These are phyloP conservation scores for Drosophila maculinotata DNA, from an alignment of 2,888 invertebrate species.

Conservation along the genomic window DNA sequence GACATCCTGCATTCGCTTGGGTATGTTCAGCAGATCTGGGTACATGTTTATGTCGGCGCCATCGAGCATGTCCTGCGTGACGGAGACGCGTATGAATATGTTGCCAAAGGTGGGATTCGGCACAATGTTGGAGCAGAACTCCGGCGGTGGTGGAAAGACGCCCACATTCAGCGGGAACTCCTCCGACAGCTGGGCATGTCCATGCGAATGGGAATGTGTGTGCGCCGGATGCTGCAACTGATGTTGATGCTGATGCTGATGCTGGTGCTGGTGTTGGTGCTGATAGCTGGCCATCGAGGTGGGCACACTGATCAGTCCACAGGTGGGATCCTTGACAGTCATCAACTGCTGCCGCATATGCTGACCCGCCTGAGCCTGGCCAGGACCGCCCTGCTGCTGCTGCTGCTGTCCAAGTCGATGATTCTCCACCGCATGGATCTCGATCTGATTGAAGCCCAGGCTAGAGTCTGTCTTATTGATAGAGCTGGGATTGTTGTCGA, in stretches of 20 bases:
- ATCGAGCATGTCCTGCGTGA: constrained; percentile 89
- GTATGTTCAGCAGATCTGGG: constrained; percentile 92
- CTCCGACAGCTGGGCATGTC: constrained; percentile 80
- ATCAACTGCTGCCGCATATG: constrained; percentile 78
- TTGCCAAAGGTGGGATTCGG: constrained; percentile 86
- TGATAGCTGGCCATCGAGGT: constrained; percentile 73
- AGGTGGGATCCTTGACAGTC: constrained; percentile 81
- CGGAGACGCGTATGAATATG: constrained; percentile 93
- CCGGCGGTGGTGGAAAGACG: constrained; percentile 87
- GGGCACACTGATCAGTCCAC: constrained; percentile 82
- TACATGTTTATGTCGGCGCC: constrained; percentile 89
- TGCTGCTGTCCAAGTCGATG: constrained; percentile 81
- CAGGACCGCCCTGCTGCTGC: constrained; percentile 46
- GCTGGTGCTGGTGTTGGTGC: constrained; percentile 13
- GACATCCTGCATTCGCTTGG: constrained; percentile 86
- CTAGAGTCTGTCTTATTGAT: constrained; percentile 85
- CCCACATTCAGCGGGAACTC: constrained; percentile 85
- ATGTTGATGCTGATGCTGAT: constrained; percentile 26
- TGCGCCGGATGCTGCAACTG: constrained; percentile 41
- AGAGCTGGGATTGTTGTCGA: constrained; percentile 87
- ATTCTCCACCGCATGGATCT: constrained; percentile 87
- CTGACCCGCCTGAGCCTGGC: constrained; percentile 53
- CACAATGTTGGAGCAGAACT: constrained; percentile 86
- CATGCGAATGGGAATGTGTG: constrained; percentile 61
- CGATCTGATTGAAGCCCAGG: constrained; percentile 87